These are phyloP conservation scores for Pseudomugil tenellus DNA, from an alignment of 2,797 vertebrate species.

Conservation along the genomic window DNA sequence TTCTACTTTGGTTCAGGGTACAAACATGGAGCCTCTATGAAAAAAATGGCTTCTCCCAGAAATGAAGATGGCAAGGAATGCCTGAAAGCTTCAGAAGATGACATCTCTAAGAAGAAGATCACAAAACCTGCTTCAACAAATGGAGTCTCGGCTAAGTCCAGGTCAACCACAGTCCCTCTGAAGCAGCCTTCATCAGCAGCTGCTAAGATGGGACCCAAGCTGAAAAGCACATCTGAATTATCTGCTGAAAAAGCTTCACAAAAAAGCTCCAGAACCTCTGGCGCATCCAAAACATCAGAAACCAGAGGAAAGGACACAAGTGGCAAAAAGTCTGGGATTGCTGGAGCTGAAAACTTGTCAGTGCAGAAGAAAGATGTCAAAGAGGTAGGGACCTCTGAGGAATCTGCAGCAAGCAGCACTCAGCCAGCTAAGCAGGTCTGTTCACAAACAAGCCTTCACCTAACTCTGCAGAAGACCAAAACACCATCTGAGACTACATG, in stretches of 20 bases:
- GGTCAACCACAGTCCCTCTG: slow-evolving; percentile 68
- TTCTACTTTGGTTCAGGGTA: slow-evolving; percentile 75
- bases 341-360: slow-evolving; percentile 19
- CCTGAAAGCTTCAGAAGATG: slow-evolving; percentile 54
- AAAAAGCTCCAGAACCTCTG: slow-evolving; percentile 77
- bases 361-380: slow-evolving; percentile 18
- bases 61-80: slow-evolving; percentile 85
- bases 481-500: slow-evolving; percentile 19
- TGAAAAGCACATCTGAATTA: slow-evolving; percentile 76
- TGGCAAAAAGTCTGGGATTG: slow-evolving; percentile 43
- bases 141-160: slow-evolving; percentile 73
- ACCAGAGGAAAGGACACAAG: slow-evolving; percentile 66
- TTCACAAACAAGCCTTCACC: slow-evolving; percentile 28
- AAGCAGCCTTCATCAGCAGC: slow-evolving; percentile 69
- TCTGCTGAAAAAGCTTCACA: slow-evolving; percentile 76
- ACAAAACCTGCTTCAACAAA: slow-evolving; percentile 75
- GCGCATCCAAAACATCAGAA: slow-evolving; percentile 76
- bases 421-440: slow-evolving; percentile 21
- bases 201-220: slow-evolving; percentile 84
- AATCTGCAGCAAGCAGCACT: slow-evolving; percentile 18
- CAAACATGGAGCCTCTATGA: slow-evolving; percentile 78
- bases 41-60: slow-evolving; percentile 87
- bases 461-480: slow-evolving; percentile 32
- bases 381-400: slow-evolving; percentile 16
- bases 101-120: slow-evolving; percentile 83